Conservation (phyloP, 2,113 vertebrate genomes). For the Triplophysa siluroides region DNA sequence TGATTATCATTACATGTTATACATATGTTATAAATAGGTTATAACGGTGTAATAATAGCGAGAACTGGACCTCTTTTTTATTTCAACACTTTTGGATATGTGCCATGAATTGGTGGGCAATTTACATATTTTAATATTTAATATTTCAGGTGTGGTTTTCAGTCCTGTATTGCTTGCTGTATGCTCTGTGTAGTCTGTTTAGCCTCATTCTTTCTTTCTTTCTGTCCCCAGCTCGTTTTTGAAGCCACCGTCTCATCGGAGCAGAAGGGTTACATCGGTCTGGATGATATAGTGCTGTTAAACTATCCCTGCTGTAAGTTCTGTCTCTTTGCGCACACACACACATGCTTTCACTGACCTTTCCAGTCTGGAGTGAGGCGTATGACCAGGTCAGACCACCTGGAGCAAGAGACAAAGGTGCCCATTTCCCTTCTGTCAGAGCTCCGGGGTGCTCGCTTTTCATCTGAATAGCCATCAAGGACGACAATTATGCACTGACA, state of each 20-base stretch:
- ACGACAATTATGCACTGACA: neutral
- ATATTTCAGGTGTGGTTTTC: too few relatives aligned
- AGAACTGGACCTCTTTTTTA: too few relatives aligned
- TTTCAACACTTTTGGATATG: too few relatives aligned
- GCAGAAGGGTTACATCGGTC: conserved; percentile 85
- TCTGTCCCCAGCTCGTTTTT: conserved; percentile 84
- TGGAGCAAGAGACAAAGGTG: conserved; percentile 9
- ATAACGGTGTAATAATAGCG: too few relatives aligned
- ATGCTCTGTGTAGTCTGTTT: too few relatives aligned
- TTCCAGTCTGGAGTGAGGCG: neutral
- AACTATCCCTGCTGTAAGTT: conserved; percentile 97
- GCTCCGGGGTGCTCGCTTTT: conserved; percentile 7
- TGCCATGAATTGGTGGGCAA: too few relatives aligned
- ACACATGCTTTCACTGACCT: neutral
- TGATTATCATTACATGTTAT: too few relatives aligned
- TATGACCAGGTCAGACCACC: neutral
- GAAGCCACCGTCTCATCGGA: conserved; percentile 88
- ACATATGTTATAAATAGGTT: too few relatives aligned
- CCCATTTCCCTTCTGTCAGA: neutral
- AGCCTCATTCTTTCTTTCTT: conserved; percentile 34
- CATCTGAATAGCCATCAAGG: conserved; percentile 38
- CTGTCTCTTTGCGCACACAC: conserved; percentile 12
- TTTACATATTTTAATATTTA: too few relatives aligned
- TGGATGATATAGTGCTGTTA: conserved; percentile 92
- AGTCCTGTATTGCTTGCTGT: neutral